Evolutionary conservation across 2,113 vertebrate genomes (phyloP).

Genomic region (Sebastes fasciatus): DNA sequence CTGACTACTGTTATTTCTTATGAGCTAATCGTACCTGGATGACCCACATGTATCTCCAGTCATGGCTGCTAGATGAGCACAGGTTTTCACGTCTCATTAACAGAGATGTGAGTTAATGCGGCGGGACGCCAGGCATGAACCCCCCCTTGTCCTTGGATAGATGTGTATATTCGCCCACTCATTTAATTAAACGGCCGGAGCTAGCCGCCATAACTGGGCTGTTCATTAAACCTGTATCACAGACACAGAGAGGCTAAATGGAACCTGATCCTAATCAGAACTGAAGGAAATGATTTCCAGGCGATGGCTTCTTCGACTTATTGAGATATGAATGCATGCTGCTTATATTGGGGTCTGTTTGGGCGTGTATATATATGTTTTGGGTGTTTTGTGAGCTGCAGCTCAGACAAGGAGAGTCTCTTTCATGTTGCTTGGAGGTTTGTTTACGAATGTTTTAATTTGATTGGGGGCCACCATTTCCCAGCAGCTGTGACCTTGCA

Average conservation of each 20-base stretch:
- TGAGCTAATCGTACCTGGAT: constrained; percentile 16
- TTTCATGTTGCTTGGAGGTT: not conserved
- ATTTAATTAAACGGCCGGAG: constrained; percentile 57
- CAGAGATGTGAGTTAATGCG: constrained; percentile 43
- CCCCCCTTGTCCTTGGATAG: constrained; percentile 43
- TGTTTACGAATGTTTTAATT: constrained; percentile 26
- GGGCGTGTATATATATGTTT: not conserved
- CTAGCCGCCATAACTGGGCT: constrained; percentile 31
- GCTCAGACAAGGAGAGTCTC: not conserved
- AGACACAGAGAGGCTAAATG: constrained; percentile 41
- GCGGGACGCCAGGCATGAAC: constrained; percentile 25
- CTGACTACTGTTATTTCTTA: not conserved
- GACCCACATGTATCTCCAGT: constrained; percentile 34
- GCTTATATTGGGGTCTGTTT: constrained; percentile 1
- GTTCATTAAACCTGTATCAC: constrained; percentile 57
- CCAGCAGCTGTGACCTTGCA: constrained; percentile 29
- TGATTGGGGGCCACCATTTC: constrained; percentile 20
- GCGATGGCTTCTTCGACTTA: constrained; percentile 8
- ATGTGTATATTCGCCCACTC: constrained; percentile 42
- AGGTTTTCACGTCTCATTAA: constrained; percentile 56
- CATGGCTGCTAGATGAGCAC: constrained; percentile 28
- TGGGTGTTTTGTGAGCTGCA: not conserved
- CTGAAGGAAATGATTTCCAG: constrained; percentile 57
- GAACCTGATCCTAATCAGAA: constrained; percentile 55
- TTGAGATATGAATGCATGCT: constrained; percentile 26